These are phyloP conservation scores for Heliconius ismenius DNA, from an alignment of 2,888 invertebrate species.

Conservation along the genomic window DNA sequence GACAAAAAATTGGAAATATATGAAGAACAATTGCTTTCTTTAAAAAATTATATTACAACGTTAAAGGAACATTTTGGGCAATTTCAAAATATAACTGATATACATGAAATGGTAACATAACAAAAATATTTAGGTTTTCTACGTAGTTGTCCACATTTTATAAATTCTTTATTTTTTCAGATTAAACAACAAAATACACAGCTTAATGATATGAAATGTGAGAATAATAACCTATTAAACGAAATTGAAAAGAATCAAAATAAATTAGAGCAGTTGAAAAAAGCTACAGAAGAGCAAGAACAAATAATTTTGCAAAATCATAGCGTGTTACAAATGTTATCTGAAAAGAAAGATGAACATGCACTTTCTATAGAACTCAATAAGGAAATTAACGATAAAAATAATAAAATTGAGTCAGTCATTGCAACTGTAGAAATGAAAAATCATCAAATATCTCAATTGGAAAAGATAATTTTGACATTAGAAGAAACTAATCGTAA, in stretches of 20 bases:
- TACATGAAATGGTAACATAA: slow-evolving; percentile 60
- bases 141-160: background rate
- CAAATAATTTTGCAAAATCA: slow-evolving; percentile 58
- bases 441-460: slow-evolving; percentile 55
- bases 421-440: slow-evolving; percentile 49
- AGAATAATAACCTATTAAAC: slow-evolving; percentile 59
- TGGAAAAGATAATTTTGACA: slow-evolving; percentile 70
- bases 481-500: slow-evolving; percentile 66
- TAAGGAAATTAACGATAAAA: slow-evolving; percentile 62
- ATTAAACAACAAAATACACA: slow-evolving; percentile 61
- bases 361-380: slow-evolving; percentile 62
- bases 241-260: slow-evolving; percentile 59
- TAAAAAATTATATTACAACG: slow-evolving; percentile 62
- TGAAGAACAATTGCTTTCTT: slow-evolving; percentile 59
- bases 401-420: slow-evolving; percentile 64
- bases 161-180: slow-evolving; percentile 47
- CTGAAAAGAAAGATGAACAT: slow-evolving; percentile 69
- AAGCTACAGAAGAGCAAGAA: slow-evolving; percentile 55
- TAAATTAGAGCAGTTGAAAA: slow-evolving; percentile 54
- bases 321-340: slow-evolving; percentile 58
- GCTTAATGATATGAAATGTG: slow-evolving; percentile 54
- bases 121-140: background rate
- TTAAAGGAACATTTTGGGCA: slow-evolving; percentile 66
- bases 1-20: slow-evolving; percentile 65
- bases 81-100: slow-evolving; percentile 61